Percentiles rank a stretch among this genome's conserved stretches.
Evolutionary conservation across 2,888 invertebrate species (phyloP).

Genomic region (Trachelus tabidus): DNA sequence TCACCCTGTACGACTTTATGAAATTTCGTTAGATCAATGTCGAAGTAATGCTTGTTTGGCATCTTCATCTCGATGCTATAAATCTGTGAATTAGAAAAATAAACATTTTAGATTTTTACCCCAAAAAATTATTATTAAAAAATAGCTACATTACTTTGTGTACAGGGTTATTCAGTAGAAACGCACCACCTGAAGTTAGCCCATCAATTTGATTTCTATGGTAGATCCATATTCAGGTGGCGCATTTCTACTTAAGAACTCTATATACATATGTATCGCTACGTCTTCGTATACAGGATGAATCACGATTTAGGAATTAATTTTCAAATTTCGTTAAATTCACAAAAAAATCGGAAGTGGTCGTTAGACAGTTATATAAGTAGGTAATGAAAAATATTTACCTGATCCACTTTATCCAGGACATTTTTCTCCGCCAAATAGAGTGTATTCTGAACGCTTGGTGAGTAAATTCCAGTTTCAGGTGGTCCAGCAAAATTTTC

Average conservation of each 20-base stretch:
- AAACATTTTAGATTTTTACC: neutral
- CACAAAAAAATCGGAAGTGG: too few species aligned
- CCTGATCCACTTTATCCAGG: slow-evolving; percentile 77
- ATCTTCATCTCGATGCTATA: slow-evolving; percentile 79
- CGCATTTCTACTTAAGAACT: too few species aligned
- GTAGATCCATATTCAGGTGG: too few species aligned
- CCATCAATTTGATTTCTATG: too few species aligned
- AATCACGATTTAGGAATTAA: too few species aligned
- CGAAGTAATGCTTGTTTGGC: slow-evolving; percentile 86
- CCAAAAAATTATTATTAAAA: neutral
- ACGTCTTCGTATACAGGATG: too few species aligned
- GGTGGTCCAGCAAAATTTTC: slow-evolving; percentile 83
- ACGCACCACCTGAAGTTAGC: too few species aligned
- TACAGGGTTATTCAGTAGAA: too few species aligned
- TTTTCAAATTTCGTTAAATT: too few species aligned
- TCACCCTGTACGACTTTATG: slow-evolving; percentile 73
- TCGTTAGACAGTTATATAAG: too few species aligned
- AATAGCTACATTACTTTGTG: neutral
- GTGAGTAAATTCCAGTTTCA: slow-evolving; percentile 77
- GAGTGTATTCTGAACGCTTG: slow-evolving; percentile 83
- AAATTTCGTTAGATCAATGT: slow-evolving; percentile 80
- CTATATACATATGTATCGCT: neutral
- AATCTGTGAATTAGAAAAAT: slow-evolving; percentile 67
- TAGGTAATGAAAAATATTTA: slow-evolving; percentile 51
- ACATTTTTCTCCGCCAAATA: slow-evolving; percentile 78